Conservation (phyloP, 2,797 vertebrate species). For the Helostoma temminkii region DNA sequence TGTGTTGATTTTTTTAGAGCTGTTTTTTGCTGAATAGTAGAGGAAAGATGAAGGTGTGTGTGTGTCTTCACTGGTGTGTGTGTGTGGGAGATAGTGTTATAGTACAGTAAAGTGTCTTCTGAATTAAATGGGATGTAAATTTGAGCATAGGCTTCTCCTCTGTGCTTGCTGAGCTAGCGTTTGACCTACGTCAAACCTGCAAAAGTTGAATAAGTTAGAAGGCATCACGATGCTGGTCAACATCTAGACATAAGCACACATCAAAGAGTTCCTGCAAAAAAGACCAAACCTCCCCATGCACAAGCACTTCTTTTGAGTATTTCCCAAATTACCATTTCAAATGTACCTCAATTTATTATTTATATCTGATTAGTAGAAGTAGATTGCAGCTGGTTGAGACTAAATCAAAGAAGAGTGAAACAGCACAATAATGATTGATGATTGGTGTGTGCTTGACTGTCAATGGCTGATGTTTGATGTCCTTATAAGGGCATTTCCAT, state of each 20-base stretch:
- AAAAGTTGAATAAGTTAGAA: slow-evolving; percentile 61
- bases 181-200: slow-evolving; percentile 72
- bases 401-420: slow-evolving; percentile 2
- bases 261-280: slow-evolving; percentile 31
- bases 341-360: slow-evolving; percentile 17
- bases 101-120: slow-evolving; percentile 60
- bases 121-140: slow-evolving; percentile 79
- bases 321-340: slow-evolving; percentile 36
- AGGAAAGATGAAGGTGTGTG: slow-evolving; percentile 50
- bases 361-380: slow-evolving; percentile 10
- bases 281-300: not conserved
- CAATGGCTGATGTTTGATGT: not conserved
- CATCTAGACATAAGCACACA: slow-evolving; percentile 33
- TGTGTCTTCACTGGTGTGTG: slow-evolving; percentile 27
- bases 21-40: slow-evolving; percentile 76
- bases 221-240: slow-evolving; percentile 58
- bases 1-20: slow-evolving; percentile 51
- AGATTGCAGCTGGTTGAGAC: slow-evolving; percentile 1
- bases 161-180: slow-evolving; percentile 74
- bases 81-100: slow-evolving; percentile 27
- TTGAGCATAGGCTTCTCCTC: slow-evolving; percentile 59
- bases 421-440: not conserved
- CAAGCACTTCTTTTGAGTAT: slow-evolving; percentile 5
- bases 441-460: not conserved
- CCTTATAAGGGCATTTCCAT: not conserved